Base-by-base conservation (phyloP, 2,113 vertebrate species). In the Morone saxatilis region DNA sequence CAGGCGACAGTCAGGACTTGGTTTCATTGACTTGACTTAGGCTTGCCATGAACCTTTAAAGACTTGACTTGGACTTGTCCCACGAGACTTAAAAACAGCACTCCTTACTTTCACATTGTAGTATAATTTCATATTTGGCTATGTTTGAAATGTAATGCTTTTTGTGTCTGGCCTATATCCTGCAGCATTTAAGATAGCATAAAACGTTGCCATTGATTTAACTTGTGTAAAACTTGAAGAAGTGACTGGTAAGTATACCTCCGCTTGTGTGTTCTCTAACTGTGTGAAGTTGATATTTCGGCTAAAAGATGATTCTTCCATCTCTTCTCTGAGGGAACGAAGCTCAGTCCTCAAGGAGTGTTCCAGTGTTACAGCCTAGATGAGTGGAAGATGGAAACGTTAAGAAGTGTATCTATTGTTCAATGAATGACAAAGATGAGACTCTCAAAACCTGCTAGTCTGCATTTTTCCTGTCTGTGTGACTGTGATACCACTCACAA, bases 341-440 rank as follows among this genome's bases (percentile, higher is more conserved):
- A 96, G 92, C 89, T 96, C 96, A 5, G 89, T 94, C 66, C 95
- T 94, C 65, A 96, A 76, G 48, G 91, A 81, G 80, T 96, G 96
- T 66, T 96, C 95, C 81, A 94, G 66, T 5, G 94, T 91, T 13
- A 96, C 95, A 7, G 96, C 95, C 96, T 96, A 69, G 31, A 78
- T n/a, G n/a, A 41, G 65, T 20, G 36, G 48, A 22, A 86, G 41
- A 72, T 14, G 4, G 45, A n/a, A 65, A 63, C 31, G 50, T 22
- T 66, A 51, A 81, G 50, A 82, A 76, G 69, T 25, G 9, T 11
- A 16, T 17, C 51, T 66, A 16, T 83, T 82, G 36, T 78, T 85
- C 50, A 70, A 7, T 13, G n/a, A 69, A 2, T 71, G 43, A 69
- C 79, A 69, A 63, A 75, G 59, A 36, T 1, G n/a, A 16, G 59